These are phyloP conservation scores for Grallaria varia DNA, from an alignment of 2,113 vertebrate genomes.

Conservation along the genomic window DNA sequence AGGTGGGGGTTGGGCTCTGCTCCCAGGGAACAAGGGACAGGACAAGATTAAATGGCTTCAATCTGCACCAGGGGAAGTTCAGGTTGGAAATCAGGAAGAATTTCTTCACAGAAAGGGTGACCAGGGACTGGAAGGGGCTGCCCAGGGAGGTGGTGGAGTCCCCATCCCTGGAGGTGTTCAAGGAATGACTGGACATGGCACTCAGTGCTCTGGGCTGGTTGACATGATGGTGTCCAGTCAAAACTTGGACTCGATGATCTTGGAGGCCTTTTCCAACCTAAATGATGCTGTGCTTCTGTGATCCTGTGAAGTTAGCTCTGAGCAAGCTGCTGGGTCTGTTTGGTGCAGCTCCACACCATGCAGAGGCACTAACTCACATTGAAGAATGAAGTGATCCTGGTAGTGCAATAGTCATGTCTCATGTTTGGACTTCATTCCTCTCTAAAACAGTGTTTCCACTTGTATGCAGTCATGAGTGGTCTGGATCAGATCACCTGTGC, in stretches of 20 bases:
- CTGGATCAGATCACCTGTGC: background rate
- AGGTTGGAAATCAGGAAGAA: background rate
- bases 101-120: background rate
- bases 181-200: background rate
- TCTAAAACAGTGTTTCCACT: background rate
- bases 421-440: background rate
- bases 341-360: background rate
- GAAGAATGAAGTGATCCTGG: background rate
- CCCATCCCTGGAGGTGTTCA: background rate
- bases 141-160: no score
- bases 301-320: background rate
- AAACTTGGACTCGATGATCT: rapidly evolving
- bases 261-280: background rate
- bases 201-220: background rate
- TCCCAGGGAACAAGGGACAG: background rate
- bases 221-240: background rate
- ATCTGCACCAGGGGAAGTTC: background rate
- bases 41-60: background rate
- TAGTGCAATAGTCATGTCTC: background rate
- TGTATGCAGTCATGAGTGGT: rapidly evolving
- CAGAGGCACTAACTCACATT: rapidly evolving
- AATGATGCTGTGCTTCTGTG: background rate
- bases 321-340: background rate
- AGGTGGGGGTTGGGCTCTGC: background rate
- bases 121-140: background rate